Evolutionary conservation across 2,888 invertebrate genomes (phyloP).

Genomic region (Apamea epomidion): DNA sequence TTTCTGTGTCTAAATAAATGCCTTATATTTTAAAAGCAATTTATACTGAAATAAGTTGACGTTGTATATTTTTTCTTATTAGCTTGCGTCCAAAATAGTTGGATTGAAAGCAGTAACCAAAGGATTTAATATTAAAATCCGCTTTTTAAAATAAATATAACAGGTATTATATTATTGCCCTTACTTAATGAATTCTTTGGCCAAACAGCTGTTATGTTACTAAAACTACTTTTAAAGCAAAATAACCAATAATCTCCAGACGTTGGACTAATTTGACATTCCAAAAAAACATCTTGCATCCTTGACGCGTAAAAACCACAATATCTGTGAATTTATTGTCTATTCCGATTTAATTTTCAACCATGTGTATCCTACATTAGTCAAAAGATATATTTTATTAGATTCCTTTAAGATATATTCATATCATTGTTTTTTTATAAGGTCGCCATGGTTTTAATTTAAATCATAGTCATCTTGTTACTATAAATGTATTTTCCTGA

Average conservation of each 20-base stretch:
- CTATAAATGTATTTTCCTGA: conserved; percentile 67
- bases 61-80: conserved; percentile 52
- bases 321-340: conserved; percentile 41
- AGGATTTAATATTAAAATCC: conserved; percentile 61
- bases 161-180: conserved; percentile 10
- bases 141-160: conserved; percentile 13
- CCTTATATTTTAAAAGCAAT: conserved; percentile 27
- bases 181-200: conserved; percentile 27
- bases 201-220: conserved; percentile 24
- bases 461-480: conserved; percentile 53
- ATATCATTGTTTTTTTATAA: conserved; percentile 30
- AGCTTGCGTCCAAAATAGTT: conserved; percentile 35
- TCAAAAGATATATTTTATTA: conserved; percentile 26
- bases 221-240: conserved; percentile 26
- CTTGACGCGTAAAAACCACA: conserved; percentile 17
- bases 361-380: conserved; percentile 20
- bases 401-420: conserved; percentile 3
- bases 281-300: conserved; percentile 51
- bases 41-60: conserved; percentile 43
- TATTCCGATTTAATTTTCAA: conserved; percentile 35
- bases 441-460: conserved; percentile 41
- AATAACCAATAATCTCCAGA: conserved; percentile 35
- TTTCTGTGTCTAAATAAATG: conserved; percentile 21
- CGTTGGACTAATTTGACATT: conserved; percentile 60
- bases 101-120: conserved; percentile 54